Evolutionary conservation across 92 coral and sea anemone species (phyloP).

Genomic region (Parazoanthus darwini): DNA sequence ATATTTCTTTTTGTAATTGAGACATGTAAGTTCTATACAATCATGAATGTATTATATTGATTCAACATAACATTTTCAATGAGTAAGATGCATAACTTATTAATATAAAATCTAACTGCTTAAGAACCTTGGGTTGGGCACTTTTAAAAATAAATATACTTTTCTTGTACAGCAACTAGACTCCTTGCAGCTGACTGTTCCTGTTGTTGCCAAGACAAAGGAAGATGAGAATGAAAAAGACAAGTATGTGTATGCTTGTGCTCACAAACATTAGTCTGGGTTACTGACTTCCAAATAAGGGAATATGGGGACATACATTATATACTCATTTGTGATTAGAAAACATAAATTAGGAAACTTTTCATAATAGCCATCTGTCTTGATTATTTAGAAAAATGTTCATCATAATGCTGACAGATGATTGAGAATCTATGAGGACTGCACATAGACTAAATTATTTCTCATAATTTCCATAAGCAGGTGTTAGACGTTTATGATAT

Average conservation of each 20-base stretch:
- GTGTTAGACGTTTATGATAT: not conserved
- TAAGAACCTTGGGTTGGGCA: not conserved
- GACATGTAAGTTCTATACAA: no score
- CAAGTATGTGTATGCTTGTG: conserved; percentile 53
- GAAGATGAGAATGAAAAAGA: conserved; percentile 82
- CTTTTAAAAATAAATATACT: no score
- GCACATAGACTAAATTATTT: conserved; percentile 8
- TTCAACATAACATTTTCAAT: not conserved
- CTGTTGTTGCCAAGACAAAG: conserved; percentile 60
- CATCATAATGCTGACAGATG: conserved; percentile 17
- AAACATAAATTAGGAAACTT: conserved; percentile 2
- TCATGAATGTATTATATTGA: no score
- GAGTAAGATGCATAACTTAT: not conserved
- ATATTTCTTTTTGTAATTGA: no score
- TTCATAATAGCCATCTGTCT: not conserved
- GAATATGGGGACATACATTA: not conserved
- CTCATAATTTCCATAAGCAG: conserved; percentile 36
- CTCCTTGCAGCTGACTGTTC: conserved; percentile 79
- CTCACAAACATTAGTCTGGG: no score
- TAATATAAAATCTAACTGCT: not conserved
- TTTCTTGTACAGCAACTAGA: conserved; percentile 73
- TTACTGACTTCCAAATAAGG: not conserved
- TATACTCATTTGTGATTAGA: not conserved
- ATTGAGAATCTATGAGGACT: not conserved
- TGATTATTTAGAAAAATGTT: not conserved